Percentiles rank a stretch among this genome's conserved stretches.
Evolutionary conservation across 2,888 invertebrate species (phyloP).

Genomic region (Drosophila bunnanda): DNA sequence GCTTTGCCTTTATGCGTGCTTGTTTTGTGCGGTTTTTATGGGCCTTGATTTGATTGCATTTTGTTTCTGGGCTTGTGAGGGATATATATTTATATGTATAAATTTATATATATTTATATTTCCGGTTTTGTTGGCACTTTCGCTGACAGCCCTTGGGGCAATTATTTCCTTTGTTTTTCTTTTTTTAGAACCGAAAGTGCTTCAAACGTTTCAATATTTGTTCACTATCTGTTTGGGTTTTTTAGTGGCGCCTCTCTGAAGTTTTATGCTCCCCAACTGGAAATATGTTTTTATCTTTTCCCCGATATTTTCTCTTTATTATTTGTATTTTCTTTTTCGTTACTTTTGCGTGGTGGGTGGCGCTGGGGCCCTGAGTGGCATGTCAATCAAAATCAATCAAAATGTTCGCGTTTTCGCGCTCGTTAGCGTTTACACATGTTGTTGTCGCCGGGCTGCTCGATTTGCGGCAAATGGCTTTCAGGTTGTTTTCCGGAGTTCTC

Average conservation of each 20-base stretch:
- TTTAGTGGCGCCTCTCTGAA: background rate
- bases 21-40: constrained; percentile 47
- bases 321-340: constrained; percentile 18
- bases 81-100: background rate
- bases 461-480: constrained; percentile 48
- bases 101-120: constrained; percentile 14
- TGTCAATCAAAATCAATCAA: constrained; percentile 82
- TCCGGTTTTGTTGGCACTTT: constrained; percentile 33
- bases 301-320: constrained; percentile 1
- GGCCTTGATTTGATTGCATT: constrained; percentile 47
- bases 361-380: constrained; percentile 38
- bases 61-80: constrained; percentile 11
- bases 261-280: background rate
- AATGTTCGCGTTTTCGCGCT: constrained; percentile 50
- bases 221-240: constrained; percentile 17
- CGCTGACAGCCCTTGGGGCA: constrained; percentile 27
- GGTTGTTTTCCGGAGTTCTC: constrained; percentile 27
- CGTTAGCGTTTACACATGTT: constrained; percentile 70
- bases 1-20: constrained; percentile 37
- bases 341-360: constrained; percentile 40
- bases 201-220: constrained; percentile 39
- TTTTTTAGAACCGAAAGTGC: constrained; percentile 31
- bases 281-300: constrained; percentile 13
- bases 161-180: constrained; percentile 34
- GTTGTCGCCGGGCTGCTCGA: constrained; percentile 33